Evolutionary conservation across 2,888 invertebrate genomes (phyloP).

Genomic region (Pseudococcus longispinus): DNA sequence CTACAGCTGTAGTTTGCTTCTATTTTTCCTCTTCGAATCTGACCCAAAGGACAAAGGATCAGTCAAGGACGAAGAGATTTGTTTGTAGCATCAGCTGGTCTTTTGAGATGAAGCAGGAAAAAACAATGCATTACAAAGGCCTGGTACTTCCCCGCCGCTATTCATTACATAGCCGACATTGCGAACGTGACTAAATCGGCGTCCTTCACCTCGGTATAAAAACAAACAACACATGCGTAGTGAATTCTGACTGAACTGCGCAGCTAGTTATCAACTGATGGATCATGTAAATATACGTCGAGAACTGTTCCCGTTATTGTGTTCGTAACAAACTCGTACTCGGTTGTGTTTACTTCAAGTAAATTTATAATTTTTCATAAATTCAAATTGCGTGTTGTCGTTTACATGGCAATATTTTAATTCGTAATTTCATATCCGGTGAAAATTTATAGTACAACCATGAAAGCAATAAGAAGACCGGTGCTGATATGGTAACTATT

Average conservation of each 20-base stretch:
- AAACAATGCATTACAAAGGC: neutral
- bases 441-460: neutral
- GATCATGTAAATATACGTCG: constrained; percentile 16
- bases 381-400: constrained; percentile 8
- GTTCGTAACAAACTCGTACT: neutral
- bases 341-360: constrained; percentile 3
- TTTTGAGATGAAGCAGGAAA: neutral
- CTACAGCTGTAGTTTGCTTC: no score
- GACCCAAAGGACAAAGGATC: neutral
- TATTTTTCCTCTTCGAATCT: no score
- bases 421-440: constrained; percentile 7
- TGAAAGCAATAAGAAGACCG: constrained; percentile 19
- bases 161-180: neutral
- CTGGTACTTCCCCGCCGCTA: neutral
- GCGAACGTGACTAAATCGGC: constrained; percentile 25
- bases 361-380: neutral
- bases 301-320: constrained; percentile 1
- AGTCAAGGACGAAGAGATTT: neutral
- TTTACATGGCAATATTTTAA: constrained; percentile 17
- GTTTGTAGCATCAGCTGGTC: neutral
- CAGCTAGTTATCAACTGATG: constrained; percentile 10
- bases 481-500: constrained; percentile 2
- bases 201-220: constrained; percentile 29
- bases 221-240: constrained; percentile 35
- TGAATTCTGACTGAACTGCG: constrained; percentile 24